phyloP scores from a whole-genome alignment of 1,140 invertebrate genomes.

The Vollenhovia emeryi region DNA sequence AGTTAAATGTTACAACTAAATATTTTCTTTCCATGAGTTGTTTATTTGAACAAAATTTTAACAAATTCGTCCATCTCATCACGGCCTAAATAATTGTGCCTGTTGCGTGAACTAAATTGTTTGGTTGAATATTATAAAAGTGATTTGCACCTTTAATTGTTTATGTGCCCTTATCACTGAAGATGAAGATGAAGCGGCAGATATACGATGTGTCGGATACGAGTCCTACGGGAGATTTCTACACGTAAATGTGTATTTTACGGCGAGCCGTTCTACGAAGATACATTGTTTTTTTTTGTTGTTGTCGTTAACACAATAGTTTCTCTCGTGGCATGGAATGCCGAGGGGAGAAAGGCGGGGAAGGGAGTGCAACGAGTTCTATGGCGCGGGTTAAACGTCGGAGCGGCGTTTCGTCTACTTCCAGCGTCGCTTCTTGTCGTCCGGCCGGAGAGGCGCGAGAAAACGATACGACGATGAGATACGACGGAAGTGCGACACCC shows the following conservation, averaged over 20 bases:
- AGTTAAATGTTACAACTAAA: too few relatives aligned
- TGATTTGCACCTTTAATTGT: too few relatives aligned
- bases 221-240: neutral
- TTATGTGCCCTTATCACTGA: too few relatives aligned
- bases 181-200: neutral
- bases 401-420: slow-evolving; percentile 33
- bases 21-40: too few relatives aligned
- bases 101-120: too few relatives aligned
- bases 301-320: slow-evolving; percentile 35
- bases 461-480: slow-evolving; percentile 65
- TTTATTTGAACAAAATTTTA: too few relatives aligned
- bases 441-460: slow-evolving; percentile 19
- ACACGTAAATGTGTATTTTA: neutral
- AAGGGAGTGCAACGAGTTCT: neutral
- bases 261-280: neutral
- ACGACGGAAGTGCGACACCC: slow-evolving; percentile 68
- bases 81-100: too few relatives aligned
- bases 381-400: slow-evolving; percentile 25
- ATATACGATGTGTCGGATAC: neutral
- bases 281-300: neutral
- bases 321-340: neutral
- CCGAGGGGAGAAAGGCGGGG: neutral
- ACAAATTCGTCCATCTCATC: too few relatives aligned
- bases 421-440: slow-evolving; percentile 12
- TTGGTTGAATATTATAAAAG: too few relatives aligned